phyloP scores from a whole-genome alignment of 1,140 invertebrate genomes.

The Dendrolimus punctatus region DNA sequence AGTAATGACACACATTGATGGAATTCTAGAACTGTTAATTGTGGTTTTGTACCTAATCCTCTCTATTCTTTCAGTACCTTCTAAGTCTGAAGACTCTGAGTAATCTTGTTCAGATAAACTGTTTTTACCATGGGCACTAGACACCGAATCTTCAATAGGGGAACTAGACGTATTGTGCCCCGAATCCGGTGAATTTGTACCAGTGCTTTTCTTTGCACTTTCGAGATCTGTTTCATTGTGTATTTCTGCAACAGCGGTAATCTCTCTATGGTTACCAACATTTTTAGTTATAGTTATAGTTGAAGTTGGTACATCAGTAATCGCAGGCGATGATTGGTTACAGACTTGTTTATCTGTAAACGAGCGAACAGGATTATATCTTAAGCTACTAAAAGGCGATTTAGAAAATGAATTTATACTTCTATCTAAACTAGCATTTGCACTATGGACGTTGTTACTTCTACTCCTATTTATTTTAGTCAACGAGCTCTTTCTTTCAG shows the following conservation, averaged over 20 bases:
- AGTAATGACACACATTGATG: slow-evolving; percentile 94
- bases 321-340: slow-evolving; percentile 47
- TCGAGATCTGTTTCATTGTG: slow-evolving; percentile 74
- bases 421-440: slow-evolving; percentile 73
- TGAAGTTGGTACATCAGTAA: slow-evolving; percentile 27
- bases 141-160: slow-evolving; percentile 81
- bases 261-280: slow-evolving; percentile 62
- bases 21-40: slow-evolving; percentile 89
- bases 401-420: slow-evolving; percentile 58
- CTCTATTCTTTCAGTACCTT: slow-evolving; percentile 88
- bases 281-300: slow-evolving; percentile 54
- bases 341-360: slow-evolving; percentile 72
- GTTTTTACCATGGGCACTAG: slow-evolving; percentile 77
- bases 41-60: slow-evolving; percentile 89
- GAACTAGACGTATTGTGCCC: slow-evolving; percentile 87
- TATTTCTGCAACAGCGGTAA: slow-evolving; percentile 72
- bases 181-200: slow-evolving; percentile 82
- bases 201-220: slow-evolving; percentile 67
- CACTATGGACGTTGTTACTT: slow-evolving; percentile 58
- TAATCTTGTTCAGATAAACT: slow-evolving; percentile 82
- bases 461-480: slow-evolving; percentile 67
- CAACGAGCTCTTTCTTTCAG: slow-evolving; percentile 82
- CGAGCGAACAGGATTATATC: slow-evolving; percentile 70
- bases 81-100: slow-evolving; percentile 88
- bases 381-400: slow-evolving; percentile 70